These are phyloP conservation scores for Camponotus vicinus DNA, from an alignment of 1,140 invertebrate species.

Conservation along the genomic window DNA sequence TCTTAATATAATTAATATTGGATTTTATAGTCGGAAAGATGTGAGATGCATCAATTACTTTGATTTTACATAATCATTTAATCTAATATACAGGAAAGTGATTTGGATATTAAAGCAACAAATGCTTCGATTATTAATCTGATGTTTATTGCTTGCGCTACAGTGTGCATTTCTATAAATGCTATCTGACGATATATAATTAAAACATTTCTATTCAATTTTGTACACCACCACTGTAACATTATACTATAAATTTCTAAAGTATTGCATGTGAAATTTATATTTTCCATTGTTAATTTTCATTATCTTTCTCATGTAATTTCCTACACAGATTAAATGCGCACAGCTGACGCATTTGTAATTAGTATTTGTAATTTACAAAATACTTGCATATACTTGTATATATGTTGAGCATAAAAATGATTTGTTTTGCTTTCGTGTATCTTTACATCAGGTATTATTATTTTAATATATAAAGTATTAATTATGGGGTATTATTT, in stretches of 20 bases:
- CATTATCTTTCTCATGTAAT: background rate
- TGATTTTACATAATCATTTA: background rate
- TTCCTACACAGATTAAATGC: background rate
- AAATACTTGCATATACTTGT: background rate
- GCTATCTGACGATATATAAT: constrained; percentile 16
- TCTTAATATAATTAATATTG: background rate
- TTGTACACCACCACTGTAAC: background rate
- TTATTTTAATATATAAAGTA: too few species aligned
- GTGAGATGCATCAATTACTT: background rate
- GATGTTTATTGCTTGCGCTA: background rate
- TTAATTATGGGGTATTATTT: background rate
- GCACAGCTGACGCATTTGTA: background rate
- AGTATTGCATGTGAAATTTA: constrained; percentile 19
- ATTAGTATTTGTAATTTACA: constrained; percentile 9
- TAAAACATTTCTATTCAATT: constrained; percentile 19
- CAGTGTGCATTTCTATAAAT: background rate
- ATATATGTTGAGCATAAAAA: background rate
- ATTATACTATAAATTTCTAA: background rate
- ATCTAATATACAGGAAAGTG: background rate
- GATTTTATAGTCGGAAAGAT: background rate
- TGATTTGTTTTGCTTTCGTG: background rate
- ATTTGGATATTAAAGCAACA: constrained; percentile 7
- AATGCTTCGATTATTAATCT: constrained; percentile 2
- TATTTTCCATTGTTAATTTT: constrained; percentile 4
- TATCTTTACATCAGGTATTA: background rate